Percentiles rank a stretch among this genome's conserved stretches.
Evolutionary conservation across 2,113 vertebrate genomes (phyloP).

Genomic region (Aptenodytes forsteri): DNA sequence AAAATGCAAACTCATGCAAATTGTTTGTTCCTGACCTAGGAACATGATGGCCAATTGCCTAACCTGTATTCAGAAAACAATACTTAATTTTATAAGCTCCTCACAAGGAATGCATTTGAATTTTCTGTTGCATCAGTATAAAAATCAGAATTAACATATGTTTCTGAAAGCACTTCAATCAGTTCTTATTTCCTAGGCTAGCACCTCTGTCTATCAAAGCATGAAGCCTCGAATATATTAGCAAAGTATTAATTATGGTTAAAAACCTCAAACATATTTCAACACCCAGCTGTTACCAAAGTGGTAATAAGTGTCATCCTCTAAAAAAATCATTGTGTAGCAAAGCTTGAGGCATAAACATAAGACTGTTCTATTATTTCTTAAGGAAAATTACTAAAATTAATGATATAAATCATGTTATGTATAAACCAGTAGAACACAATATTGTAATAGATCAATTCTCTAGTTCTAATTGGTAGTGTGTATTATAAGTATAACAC

Average conservation of each 20-base stretch:
- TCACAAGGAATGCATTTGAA: not conserved
- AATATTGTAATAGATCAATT: not conserved
- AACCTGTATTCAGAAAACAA: not conserved
- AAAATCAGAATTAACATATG: not conserved
- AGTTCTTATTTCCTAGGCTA: not conserved
- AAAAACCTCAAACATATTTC: not conserved
- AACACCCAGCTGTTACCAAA: not conserved
- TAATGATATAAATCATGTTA: not conserved
- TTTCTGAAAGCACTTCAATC: not conserved
- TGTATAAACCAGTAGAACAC: not conserved
- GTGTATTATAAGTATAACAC: not conserved
- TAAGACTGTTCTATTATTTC: not conserved
- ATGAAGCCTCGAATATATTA: not conserved
- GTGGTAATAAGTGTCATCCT: not conserved
- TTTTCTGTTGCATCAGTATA: not conserved
- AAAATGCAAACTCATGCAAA: not conserved
- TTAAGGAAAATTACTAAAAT: not conserved
- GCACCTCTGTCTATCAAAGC: not conserved
- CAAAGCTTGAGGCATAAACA: not conserved
- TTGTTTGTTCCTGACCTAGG: not conserved
- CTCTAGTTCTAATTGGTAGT: not conserved
- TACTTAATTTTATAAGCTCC: not conserved
- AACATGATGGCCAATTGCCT: not conserved
- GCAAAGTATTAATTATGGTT: slow-evolving; percentile 1
- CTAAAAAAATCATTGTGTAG: not conserved